Evolutionary conservation across 1,140 invertebrate genomes (phyloP).

Genomic region (Musca domestica): DNA sequence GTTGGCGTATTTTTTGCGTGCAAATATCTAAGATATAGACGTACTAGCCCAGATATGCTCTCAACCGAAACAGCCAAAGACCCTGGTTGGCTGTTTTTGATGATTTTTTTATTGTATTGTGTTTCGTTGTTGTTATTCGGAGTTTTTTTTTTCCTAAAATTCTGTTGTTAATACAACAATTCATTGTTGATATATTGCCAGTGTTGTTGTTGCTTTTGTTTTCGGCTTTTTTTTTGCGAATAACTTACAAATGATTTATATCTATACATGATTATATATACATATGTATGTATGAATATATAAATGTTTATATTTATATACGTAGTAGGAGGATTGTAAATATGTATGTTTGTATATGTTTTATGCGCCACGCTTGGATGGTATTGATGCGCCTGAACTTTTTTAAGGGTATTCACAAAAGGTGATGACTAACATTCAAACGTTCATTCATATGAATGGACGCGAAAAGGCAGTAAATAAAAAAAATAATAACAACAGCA

Average conservation of each 20-base stretch:
- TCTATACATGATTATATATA: background rate
- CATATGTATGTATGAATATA: no score
- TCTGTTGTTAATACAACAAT: no score
- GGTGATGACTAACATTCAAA: no score
- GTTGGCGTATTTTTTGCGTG: conserved; percentile 40
- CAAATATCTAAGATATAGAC: conserved; percentile 52
- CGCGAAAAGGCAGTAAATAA: no score
- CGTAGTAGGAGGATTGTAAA: no score
- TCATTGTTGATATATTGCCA: no score
- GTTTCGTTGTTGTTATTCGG: background rate
- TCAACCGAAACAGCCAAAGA: conserved; percentile 52
- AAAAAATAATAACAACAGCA: no score
- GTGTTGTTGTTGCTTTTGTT: no score
- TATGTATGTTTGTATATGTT: background rate
- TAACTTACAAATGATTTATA: background rate
- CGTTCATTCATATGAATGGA: no score
- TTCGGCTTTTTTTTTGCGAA: no score
- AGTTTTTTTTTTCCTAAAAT: background rate
- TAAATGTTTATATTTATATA: no score
- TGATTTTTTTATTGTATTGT: background rate
- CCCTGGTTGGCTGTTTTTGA: conserved; percentile 33
- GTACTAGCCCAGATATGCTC: conserved; percentile 51
- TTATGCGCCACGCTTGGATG: background rate
- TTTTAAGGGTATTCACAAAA: no score
- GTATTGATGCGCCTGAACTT: background rate